Conservation (phyloP, 2,888 invertebrate genomes). For the Sminthurinus aureus region DNA sequence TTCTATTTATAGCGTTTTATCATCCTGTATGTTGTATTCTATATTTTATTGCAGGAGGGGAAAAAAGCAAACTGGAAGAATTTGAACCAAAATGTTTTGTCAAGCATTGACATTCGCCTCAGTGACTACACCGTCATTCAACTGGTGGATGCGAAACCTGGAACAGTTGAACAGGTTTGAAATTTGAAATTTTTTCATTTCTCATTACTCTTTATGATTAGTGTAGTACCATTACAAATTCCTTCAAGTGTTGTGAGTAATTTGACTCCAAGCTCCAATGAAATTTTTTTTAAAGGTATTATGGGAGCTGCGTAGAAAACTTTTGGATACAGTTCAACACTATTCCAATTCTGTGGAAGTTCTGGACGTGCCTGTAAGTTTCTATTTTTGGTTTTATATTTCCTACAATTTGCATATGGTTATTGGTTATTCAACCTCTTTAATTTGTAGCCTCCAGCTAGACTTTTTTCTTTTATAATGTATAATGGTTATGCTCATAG, state of each 20-base stretch:
- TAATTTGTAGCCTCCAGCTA: too few relatives aligned
- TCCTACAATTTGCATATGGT: too few relatives aligned
- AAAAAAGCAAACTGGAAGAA: constrained; percentile 82
- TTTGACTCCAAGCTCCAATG: not conserved
- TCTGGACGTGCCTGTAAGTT: not conserved
- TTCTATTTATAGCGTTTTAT: too few relatives aligned
- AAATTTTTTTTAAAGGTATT: not conserved
- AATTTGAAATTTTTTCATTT: not conserved
- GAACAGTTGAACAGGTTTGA: constrained; percentile 55
- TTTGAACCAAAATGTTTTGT: constrained; percentile 73
- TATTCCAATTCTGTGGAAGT: constrained; percentile 1
- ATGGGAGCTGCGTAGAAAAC: constrained; percentile 3
- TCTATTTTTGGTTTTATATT: not conserved
- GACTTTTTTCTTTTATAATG: too few relatives aligned
- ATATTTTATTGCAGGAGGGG: constrained; percentile 63
- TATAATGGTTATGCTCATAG: too few relatives aligned
- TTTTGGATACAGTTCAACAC: constrained; percentile 1
- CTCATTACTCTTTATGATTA: too few relatives aligned
- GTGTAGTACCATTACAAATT: not conserved
- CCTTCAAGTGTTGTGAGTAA: not conserved
- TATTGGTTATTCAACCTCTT: too few relatives aligned
- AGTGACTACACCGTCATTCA: constrained; percentile 48
- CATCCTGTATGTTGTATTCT: too few relatives aligned
- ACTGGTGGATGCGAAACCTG: constrained; percentile 54
- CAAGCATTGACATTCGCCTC: constrained; percentile 50